Percentiles rank a stretch among this genome's conserved stretches.
Evolutionary conservation across 2,113 vertebrate species (phyloP).

Genomic region (Halichoeres trimaculatus): DNA sequence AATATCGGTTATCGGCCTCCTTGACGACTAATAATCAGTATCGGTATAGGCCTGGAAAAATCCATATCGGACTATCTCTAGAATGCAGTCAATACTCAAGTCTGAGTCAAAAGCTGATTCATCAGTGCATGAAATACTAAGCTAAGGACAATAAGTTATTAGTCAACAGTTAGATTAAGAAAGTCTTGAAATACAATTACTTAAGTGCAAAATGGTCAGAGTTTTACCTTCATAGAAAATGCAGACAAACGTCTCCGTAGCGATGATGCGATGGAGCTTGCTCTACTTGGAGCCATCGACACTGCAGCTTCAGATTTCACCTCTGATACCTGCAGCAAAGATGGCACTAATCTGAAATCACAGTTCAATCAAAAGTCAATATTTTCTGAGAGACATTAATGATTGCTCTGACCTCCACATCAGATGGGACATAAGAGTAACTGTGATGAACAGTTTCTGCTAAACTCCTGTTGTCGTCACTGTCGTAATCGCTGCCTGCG

Average conservation of each 20-base stretch:
- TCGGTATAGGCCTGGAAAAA: no score
- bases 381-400: background rate
- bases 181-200: no score
- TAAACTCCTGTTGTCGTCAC: constrained; percentile 72
- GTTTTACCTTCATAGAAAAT: constrained; percentile 76
- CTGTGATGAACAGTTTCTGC: constrained; percentile 76
- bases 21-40: no score
- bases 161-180: no score
- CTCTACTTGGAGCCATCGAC: constrained; percentile 69
- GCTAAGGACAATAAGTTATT: no score
- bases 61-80: no score
- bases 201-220: background rate
- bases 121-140: no score
- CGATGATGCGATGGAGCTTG: constrained; percentile 77
- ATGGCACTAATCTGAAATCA: background rate
- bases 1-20: no score
- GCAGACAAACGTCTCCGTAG: constrained; percentile 80
- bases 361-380: background rate
- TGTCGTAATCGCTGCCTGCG: constrained; percentile 71
- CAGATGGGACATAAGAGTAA: constrained; percentile 78
- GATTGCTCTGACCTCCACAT: constrained; percentile 77
- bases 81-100: no score
- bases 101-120: no score
- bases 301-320: constrained; percentile 70
- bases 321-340: constrained; percentile 71